Evolutionary conservation across 2,797 vertebrate genomes (phyloP), one percentile per base, ranked within the genome.

Genomic region (Sebastes glaucus): DNA sequence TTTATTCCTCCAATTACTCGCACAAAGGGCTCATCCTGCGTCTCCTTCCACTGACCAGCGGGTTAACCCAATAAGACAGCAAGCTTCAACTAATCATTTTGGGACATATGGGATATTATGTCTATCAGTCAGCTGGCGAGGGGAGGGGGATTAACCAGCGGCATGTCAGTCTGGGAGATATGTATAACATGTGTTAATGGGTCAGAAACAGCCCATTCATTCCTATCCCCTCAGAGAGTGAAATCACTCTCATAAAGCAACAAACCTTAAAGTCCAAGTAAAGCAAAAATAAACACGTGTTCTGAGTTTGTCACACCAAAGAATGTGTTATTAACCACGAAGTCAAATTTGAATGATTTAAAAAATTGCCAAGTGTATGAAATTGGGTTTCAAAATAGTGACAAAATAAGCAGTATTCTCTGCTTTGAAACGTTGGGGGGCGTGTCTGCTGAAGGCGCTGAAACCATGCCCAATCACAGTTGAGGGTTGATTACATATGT

Each of bases 1-100:
- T 74, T 78, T 78, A 83, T 87, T 87, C 79, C 57, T 88, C 83
- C 83, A 92, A 83, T 91, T 90, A 82, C 78, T 60, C 60, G 6
- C 35, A 88, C 84, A 88, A 91, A 90, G 70, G 79, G 59, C 78
- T 77, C 42, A 46, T 18, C 42, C 42, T 46, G 42, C 60, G 27
- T 65, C 78, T 85, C 77, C 69, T 61, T 77, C 74, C 76, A 66
- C 79, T 1, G 13, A 69, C 27, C 63, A 62, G 20, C 23, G 20
- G 42, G 77, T 68, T 73, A 32, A 77, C 75, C 79, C 77, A 80
- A 68, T 63, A 61, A 66, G 75, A 83, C 55, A 16, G 77, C 61
- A 6, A 63, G 64, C 70, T 68, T 57, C 52, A 7, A 76, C 67
- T 71, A 61, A 88, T 84, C 71, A 76, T 56, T 55, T 23, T 23